These are phyloP conservation scores for Ischnus inquisitorius DNA, from an alignment of 2,888 invertebrate species.

Conservation along the genomic window DNA sequence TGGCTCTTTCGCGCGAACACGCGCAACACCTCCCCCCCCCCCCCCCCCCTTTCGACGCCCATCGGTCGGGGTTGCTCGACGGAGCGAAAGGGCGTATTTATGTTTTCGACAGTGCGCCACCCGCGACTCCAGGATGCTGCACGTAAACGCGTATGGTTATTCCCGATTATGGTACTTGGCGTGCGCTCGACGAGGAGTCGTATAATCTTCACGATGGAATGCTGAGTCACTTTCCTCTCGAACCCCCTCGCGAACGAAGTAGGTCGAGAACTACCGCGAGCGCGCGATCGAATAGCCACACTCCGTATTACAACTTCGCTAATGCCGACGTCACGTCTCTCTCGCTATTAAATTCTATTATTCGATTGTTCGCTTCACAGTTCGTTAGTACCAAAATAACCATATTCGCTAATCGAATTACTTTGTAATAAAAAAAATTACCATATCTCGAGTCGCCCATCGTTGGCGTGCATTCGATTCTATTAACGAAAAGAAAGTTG, in stretches of 20 bases:
- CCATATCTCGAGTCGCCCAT: not conserved
- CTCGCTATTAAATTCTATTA: constrained; percentile 17
- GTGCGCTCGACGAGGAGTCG: constrained; percentile 20
- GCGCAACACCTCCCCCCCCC: not conserved
- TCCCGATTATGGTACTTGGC: constrained; percentile 21
- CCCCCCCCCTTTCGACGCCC: too few species aligned
- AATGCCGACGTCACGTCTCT: not conserved
- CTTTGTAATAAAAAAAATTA: not conserved
- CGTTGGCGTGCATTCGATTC: not conserved
- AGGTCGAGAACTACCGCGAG: constrained; percentile 70
- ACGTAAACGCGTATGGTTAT: constrained; percentile 7
- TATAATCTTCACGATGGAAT: constrained; percentile 70
- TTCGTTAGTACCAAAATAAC: not conserved
- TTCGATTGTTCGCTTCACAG: not conserved
- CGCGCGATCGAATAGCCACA: constrained; percentile 56
- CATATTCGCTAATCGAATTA: not conserved
- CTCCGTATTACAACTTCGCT: not conserved
- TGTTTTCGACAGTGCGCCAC: constrained; percentile 56
- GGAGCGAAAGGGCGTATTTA: constrained; percentile 18
- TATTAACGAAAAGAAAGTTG: not conserved
- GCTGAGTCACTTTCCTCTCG: constrained; percentile 75
- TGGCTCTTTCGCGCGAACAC: not conserved
- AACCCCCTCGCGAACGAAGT: constrained; percentile 68
- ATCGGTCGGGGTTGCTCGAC: not conserved
- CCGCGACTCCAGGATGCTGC: constrained; percentile 40